These are phyloP conservation scores for Meteorus colon DNA, from an alignment of 2,888 invertebrate genomes.

Conservation along the genomic window DNA sequence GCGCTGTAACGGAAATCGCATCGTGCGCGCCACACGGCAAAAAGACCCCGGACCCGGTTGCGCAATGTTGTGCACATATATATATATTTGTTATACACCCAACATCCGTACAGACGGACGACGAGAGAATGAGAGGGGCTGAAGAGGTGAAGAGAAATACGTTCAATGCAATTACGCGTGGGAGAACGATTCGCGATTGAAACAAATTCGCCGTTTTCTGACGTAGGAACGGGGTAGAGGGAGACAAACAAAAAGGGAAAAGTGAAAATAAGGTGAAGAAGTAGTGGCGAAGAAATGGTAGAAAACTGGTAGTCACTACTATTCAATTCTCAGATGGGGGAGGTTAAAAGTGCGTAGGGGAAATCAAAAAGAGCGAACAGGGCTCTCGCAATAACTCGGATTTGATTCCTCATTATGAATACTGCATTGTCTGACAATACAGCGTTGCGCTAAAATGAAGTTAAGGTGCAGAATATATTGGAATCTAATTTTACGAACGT, in stretches of 20 bases:
- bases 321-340: no score
- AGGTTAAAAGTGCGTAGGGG: no score
- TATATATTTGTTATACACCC: not conserved
- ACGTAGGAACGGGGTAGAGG: not conserved
- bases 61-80: not conserved
- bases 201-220: not conserved
- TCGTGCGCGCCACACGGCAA: conserved; percentile 33
- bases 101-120: not conserved
- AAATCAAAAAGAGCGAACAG: not conserved
- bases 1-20: conserved; percentile 52
- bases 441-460: not conserved
- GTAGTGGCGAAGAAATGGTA: not conserved
- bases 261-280: not conserved
- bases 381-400: not conserved
- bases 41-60: conserved; percentile 26
- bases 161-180: conserved; percentile 45
- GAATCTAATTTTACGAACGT: no score
- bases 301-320: no score
- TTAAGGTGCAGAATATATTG: no score
- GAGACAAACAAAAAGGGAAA: not conserved
- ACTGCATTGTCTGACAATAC: not conserved
- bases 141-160: conserved; percentile 15
- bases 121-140: not conserved
- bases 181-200: not conserved
- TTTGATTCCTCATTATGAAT: conserved; percentile 11